Conservation (phyloP, 2,888 invertebrate species). For the Latrodectus elegans region DNA sequence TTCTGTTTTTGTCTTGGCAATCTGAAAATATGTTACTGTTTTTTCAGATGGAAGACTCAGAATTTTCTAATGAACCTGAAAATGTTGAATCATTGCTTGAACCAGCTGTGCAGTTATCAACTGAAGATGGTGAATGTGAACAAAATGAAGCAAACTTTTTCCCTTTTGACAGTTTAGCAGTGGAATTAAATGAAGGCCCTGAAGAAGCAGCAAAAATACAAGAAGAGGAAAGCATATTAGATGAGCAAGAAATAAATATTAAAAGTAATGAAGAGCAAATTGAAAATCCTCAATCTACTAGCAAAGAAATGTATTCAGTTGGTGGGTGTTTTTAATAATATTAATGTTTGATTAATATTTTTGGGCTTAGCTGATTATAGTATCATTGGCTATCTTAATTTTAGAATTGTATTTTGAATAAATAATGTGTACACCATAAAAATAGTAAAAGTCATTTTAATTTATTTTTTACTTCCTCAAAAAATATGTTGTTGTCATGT, state of each 20-base stretch:
- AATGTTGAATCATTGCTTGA: conserved; percentile 35
- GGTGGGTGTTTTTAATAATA: not conserved
- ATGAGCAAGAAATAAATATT: not conserved
- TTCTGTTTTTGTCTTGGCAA: no score
- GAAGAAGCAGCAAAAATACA: conserved; percentile 3
- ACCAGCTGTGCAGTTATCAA: conserved; percentile 4
- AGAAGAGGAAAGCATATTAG: not conserved
- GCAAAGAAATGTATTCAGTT: not conserved
- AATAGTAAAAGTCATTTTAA: not conserved
- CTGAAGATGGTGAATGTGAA: conserved; percentile 13
- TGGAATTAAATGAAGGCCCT: conserved; percentile 36
- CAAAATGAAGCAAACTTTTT: conserved; percentile 35
- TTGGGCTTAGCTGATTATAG: not conserved
- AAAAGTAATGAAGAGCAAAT: not conserved
- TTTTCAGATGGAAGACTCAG: conserved; percentile 46
- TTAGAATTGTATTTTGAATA: no score
- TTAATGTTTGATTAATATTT: not conserved
- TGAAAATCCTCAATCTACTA: not conserved
- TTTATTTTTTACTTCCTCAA: not conserved
- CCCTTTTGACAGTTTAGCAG: conserved; percentile 30
- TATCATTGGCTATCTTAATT: not conserved
- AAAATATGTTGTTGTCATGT: not conserved
- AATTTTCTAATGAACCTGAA: conserved; percentile 22
- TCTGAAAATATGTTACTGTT: not conserved
- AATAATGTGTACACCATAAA: no score